Base-by-base conservation (phyloP, 2,113 vertebrate genomes). In the Peromyscus californicus region DNA sequence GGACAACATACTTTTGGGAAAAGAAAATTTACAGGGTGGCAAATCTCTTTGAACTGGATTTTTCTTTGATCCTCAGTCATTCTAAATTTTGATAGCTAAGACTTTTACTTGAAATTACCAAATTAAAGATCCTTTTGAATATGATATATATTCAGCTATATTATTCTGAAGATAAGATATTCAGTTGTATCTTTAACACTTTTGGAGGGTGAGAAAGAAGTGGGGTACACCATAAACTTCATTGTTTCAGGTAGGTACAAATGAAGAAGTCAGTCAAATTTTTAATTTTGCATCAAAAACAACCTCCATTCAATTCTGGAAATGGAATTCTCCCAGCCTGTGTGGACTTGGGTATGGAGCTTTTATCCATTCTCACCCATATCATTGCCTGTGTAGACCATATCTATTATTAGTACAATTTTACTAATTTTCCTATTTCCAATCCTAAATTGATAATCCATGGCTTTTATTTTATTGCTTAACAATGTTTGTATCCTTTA, bases 181-280 rank as follows among this genome's bases (percentile, higher is more conserved):
- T 98, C 83, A 93, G 92, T 97, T 97, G 15, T 98, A 89, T 97
- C 72, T 98, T 92, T 82, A 91, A 95, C 95, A 91, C 98, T 69
- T 91, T 97, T 67, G 96, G 93, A 96, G 94, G 96, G 84, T 26
- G 86, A 97, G 96, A 98, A 92, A 93, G 89, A 97, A 98, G 89
- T 97, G 74, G 90, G 95, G 26, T 98, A 96, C 97, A 93, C 63
- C n/a, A 88, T 97, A 97, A 98, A 95, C 95, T 96, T 90, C 89
- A 97, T 98, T 98, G 96, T 94, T 97, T 93, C 97, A 98, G 98
- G 98, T 98, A 98, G 98, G 97, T 98, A 96, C 97, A 97, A 98
- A 96, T 83, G 75, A 97, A 94, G 45, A 95, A 82, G 93, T 98
- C 22, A 79, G 51, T 94, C 86, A 97, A 70, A 82, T 51, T 98